Base-by-base conservation (phyloP, 2,888 invertebrate species). In the Campoletis raptor region DNA sequence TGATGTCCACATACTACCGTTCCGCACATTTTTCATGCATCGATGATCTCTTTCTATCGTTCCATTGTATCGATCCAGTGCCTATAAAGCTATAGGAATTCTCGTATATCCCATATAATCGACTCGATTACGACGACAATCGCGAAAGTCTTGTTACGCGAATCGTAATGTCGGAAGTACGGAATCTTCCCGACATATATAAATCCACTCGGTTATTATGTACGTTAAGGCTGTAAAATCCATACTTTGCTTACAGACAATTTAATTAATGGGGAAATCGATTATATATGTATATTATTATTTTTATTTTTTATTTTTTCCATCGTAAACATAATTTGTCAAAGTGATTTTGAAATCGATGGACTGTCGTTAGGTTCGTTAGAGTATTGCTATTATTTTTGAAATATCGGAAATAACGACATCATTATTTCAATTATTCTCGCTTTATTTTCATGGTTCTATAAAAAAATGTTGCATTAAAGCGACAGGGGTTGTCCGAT, bases 111-210 rank as follows among this genome's bases (percentile, higher is more conserved):
- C 69, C 73, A 12, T 81, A 74, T 74, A 83, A 84, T 81, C 77
- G 78, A 30, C 52, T 9, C 64, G 78, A 86, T 86, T 86, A 86
- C 86, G 81, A 40, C n/a, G 66, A 61, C 30, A 40, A 86, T 81
- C 86, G 83, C 36, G 83, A 84, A 84, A 84, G 81, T 85, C 73
- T 42, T 52, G 74, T 79, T 80, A 80, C 80, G 72, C 77, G 61
- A 77, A 66, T 72, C 36, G 61, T 52, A 30, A 61, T 81, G 83
- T 84, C 84, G 81, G 84, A 84, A 86, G 81, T 84, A 45, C 79
- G 83, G 52, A 18, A 48, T 45, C 80, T 36, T 40, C 21, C 15
- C 21, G 18, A 37, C 12, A 1, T 30, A 21, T 6, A 1, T 30
- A 21, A 42, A 67, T 57, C 54, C n/a, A 81, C n/a, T 81, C 64